These are phyloP conservation scores for Rapana venosa DNA, from an alignment of 2,888 invertebrate species.

Conservation along the genomic window DNA sequence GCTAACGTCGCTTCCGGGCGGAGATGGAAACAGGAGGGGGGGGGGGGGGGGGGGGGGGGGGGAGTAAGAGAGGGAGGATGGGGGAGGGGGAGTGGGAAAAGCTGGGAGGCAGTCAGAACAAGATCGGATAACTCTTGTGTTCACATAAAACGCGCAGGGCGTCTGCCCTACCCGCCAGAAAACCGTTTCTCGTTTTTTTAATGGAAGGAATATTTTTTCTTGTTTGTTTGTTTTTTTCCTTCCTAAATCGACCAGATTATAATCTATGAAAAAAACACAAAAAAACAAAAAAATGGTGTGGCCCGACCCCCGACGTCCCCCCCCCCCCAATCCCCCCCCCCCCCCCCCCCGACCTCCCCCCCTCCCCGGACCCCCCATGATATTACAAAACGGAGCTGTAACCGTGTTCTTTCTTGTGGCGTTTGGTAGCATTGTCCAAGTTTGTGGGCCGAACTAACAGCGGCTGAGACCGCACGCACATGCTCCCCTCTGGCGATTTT, in stretches of 20 bases:
- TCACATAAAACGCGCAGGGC: not conserved
- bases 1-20: conserved; percentile 27
- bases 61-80: no score
- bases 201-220: not conserved
- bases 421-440: not conserved
- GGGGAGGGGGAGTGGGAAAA: no score
- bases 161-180: no score
- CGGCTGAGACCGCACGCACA: conserved; percentile 13
- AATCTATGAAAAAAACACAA: no score
- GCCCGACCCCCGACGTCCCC: no score
- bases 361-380: not conserved
- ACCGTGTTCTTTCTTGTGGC: not conserved
- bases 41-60: not conserved
- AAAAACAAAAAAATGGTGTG: no score
- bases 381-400: not conserved
- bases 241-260: not conserved
- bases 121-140: conserved; percentile 23
- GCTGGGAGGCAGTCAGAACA: not conserved
- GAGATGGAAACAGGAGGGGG: not conserved
- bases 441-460: not conserved
- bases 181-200: not conserved
- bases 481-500: not conserved
- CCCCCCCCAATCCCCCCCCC: not conserved
- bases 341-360: not conserved
- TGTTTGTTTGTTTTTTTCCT: not conserved